Base-by-base conservation (phyloP, 2,113 vertebrate genomes). In the Atherinomorus stipes region DNA sequence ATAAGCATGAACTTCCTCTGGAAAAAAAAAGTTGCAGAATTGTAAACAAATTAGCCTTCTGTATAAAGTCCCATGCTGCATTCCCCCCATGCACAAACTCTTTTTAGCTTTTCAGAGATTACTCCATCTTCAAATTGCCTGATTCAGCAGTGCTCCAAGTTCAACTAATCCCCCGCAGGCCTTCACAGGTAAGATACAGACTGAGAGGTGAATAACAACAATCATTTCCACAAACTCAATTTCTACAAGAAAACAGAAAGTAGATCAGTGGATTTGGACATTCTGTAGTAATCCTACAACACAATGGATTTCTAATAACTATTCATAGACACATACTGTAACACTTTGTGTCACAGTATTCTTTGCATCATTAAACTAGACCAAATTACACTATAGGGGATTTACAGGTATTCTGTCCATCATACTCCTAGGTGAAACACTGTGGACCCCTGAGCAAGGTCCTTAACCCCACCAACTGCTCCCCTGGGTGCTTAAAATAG, bases 101-200 rank as follows among this genome's bases (percentile, higher is more conserved):
- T 71, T 19, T 25, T 59, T 42, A 12, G 44, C 42, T 76, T n/a
- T 22, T n/a, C 25, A 16, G 23, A 64, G 68, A 69, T 79, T 76
- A 70, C 42, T 63, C 60, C 64, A 76, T 75, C 63, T 77, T 71
- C 38, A 68, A 75, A 69, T 19, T 62, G 58, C 64, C 81, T 49
- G 68, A 74, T 60, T 64, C 72, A 54, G 66, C 60, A 69, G 63
- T 25, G 65, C 56, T 22, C 31, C 18, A 49, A 72, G 71, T 57
- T 67, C 37, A 64, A 52, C 84, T 81, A 86, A 88, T 90, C 83
- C 82, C 44, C 26, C 13, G 49, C 61, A 70, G 49, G 54, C 34
- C 37, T 68, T 63, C 64, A 31, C 64, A 84, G 71, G 78, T 83
- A 56, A 65, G 63, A 80, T 74, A 78, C 71, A 72, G 44, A 58